Evolutionary conservation across 1,140 invertebrate species (phyloP).

Genomic region (Phthorimaea operculella): DNA sequence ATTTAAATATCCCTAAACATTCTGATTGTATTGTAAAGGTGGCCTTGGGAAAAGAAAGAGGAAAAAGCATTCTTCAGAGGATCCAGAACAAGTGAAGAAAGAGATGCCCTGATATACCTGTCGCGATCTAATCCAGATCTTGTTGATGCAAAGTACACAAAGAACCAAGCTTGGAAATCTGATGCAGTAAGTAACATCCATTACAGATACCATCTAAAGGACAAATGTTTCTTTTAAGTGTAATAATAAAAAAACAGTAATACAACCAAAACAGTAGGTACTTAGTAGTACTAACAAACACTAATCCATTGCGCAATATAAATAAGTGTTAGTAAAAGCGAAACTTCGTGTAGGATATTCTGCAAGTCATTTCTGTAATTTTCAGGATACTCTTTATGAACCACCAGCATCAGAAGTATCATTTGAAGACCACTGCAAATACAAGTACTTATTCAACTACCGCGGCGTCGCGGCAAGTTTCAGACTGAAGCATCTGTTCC

Average conservation of each 20-base stretch:
- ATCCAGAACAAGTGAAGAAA: slow-evolving; percentile 89
- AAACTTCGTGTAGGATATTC: no score
- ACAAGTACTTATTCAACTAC: slow-evolving; percentile 97
- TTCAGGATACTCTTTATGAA: slow-evolving; percentile 84
- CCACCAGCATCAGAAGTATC: slow-evolving; percentile 87
- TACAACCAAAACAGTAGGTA: no score
- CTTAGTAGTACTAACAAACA: no score
- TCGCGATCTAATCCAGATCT: slow-evolving; percentile 82
- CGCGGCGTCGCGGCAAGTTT: slow-evolving; percentile 97
- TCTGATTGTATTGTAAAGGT: slow-evolving; percentile 34
- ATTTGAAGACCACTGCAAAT: slow-evolving; percentile 93
- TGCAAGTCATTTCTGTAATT: no score
- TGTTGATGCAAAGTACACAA: slow-evolving; percentile 94
- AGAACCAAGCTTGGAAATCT: slow-evolving; percentile 99
- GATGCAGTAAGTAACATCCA: slow-evolving; percentile 70
- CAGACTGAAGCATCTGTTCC: slow-evolving; percentile 94
- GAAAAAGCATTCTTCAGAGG: slow-evolving; percentile 90
- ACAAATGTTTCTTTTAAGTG: no score
- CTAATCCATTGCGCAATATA: no score
- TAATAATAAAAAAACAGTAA: no score
- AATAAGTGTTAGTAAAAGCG: no score
- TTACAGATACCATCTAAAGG: background rate
- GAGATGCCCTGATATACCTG: slow-evolving; percentile 89
- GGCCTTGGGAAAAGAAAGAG: slow-evolving; percentile 84
- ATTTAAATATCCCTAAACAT: background rate